Conservation (phyloP, 2,888 invertebrate species). For the Lochmaea capreae region DNA sequence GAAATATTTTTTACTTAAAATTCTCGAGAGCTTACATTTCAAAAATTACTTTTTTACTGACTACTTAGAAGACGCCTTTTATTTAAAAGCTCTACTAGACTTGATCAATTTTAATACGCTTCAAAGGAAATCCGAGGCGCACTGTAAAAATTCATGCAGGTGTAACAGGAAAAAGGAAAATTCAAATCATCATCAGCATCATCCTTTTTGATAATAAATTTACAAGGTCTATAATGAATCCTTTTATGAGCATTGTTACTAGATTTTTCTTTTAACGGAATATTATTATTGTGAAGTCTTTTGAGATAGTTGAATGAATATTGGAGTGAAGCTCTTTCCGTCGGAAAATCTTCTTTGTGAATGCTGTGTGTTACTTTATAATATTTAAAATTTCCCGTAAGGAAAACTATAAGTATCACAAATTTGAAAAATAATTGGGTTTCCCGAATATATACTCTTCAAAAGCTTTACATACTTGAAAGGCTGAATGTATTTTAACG, state of each 20-base stretch:
- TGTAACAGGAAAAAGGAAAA: conserved; percentile 31
- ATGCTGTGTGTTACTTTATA: not conserved
- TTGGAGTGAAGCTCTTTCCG: conserved; percentile 16
- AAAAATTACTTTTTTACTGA: not conserved
- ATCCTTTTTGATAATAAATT: conserved; percentile 43
- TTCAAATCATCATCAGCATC: conserved; percentile 25
- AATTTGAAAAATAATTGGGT: not conserved
- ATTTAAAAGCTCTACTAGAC: not conserved
- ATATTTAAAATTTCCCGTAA: not conserved
- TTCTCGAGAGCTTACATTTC: not conserved
- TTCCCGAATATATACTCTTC: not conserved
- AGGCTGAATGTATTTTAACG: too few relatives aligned
- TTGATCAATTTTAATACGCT: conserved; percentile 50
- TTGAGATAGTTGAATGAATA: conserved; percentile 28
- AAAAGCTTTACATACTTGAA: too few relatives aligned
- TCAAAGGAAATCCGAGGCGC: conserved; percentile 50
- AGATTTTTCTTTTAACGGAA: conserved; percentile 31
- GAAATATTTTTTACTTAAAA: not conserved
- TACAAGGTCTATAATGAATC: conserved; percentile 39
- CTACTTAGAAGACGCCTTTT: not conserved
- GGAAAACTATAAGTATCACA: too few relatives aligned
- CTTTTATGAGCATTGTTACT: conserved; percentile 33
- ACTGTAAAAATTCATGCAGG: conserved; percentile 50
- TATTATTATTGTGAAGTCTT: conserved; percentile 25
- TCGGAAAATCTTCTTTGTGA: conserved; percentile 4